Base-by-base conservation (phyloP, 2,113 vertebrate species). In the Nycticebus coucang region DNA sequence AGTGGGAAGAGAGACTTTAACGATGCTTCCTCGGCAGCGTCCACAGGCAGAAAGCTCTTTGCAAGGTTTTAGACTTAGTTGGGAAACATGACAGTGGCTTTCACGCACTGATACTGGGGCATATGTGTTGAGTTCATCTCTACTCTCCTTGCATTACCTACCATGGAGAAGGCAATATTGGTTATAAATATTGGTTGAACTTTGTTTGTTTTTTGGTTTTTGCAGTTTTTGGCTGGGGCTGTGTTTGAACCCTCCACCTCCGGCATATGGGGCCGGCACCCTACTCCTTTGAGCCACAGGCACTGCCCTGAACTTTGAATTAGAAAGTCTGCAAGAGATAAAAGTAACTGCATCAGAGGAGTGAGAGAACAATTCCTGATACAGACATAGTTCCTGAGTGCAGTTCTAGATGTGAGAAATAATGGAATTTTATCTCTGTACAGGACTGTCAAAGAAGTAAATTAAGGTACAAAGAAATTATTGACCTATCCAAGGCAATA, bases 381-480 rank as follows among this genome's bases (percentile, higher is more conserved):
- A 68, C 24, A 77, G 71, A 22, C 68, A 69, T n/a, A 57, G 71
- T 81, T 22, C 9, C 75, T 71, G 2, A 45, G 9, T 19, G 24
- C n/a, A 83, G 60, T 35, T 92, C 88, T 88, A 74, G 33, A 45
- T 86, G 10, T 93, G 64, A 80, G 71, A 85, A 80, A 78, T 72
- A 37, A 37, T 79, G 35, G 37, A 93, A 50, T 35, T 53, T 3
- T 78, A 37, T 66, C 17, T 66, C 72, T 77, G 5, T 62, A 24
- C 28, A 88, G 50, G 15, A 88, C 62, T 69, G 33, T 74, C 62
- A 62, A 75, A 82, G 82, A 91, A 91, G 69, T 89, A 80, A 77
- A 71, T 53, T 59, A 79, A 80, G 75, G 22, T 64, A 66, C 37
- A 89, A 94, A 80, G 69, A 95, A 95, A 45, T 55, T 62, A 80